Evolutionary conservation across 30 jellyfish, hydroid and myxozoan genomes (phyloP).

Genomic region (Aurelia aurita complex sp. Pacific): DNA sequence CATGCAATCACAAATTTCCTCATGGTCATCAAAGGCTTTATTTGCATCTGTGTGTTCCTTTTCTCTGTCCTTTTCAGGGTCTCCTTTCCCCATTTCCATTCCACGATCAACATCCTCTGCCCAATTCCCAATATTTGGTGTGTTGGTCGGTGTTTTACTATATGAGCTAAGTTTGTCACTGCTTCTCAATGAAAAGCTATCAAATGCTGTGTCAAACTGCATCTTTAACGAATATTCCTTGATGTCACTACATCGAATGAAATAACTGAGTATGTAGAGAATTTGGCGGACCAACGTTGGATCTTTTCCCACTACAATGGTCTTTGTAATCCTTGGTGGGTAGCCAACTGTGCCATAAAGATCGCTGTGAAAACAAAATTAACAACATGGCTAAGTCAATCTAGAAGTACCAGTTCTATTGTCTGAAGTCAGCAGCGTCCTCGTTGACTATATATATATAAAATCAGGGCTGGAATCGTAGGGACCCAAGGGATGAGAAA

Average conservation of each 20-base stretch:
- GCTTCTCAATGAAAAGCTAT: slow-evolving; percentile 15
- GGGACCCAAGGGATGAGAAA: no score
- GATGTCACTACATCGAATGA: slow-evolving; percentile 89
- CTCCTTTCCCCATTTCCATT: not conserved
- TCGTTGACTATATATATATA: no score
- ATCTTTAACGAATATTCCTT: slow-evolving; percentile 59
- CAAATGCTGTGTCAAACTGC: slow-evolving; percentile 33
- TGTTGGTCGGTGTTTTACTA: slow-evolving; percentile 72
- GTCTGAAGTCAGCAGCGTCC: no score
- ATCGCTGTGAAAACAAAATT: slow-evolving; percentile 65
- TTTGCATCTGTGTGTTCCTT: slow-evolving; percentile 3
- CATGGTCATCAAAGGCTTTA: slow-evolving; percentile 29
- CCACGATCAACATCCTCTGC: not conserved
- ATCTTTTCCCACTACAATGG: slow-evolving; percentile 89
- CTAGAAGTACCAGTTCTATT: no score
- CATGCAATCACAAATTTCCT: slow-evolving; percentile 51
- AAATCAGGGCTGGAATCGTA: no score
- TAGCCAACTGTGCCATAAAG: slow-evolving; percentile 87
- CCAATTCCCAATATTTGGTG: slow-evolving; percentile 55
- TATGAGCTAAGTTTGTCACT: slow-evolving; percentile 47
- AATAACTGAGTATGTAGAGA: slow-evolving; percentile 76
- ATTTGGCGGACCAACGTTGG: slow-evolving; percentile 76
- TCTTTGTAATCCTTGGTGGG: slow-evolving; percentile 81
- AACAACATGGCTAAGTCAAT: not conserved
- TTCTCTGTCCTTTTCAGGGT: not conserved